phyloP scores from a whole-genome alignment of 2,888 invertebrate species.

The Eristalis pertinax region DNA sequence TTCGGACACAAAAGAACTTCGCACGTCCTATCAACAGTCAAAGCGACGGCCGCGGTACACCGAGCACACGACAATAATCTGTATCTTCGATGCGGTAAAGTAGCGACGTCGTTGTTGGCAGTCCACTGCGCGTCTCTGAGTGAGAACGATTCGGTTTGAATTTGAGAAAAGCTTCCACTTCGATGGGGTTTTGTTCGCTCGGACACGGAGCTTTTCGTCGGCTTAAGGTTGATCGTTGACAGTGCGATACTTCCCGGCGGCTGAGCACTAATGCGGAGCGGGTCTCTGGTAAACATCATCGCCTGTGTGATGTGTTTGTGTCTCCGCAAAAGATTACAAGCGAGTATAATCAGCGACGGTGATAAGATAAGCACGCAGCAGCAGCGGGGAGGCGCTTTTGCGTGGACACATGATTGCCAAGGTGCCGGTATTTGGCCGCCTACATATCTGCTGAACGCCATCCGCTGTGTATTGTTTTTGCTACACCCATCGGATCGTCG shows the following conservation, averaged over 20 bases:
- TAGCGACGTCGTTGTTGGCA: slow-evolving; percentile 11
- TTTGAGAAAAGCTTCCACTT: slow-evolving; percentile 49
- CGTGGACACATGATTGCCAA: slow-evolving; percentile 24
- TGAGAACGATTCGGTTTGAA: slow-evolving; percentile 33
- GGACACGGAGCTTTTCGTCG: slow-evolving; percentile 46
- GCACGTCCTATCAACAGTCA: neutral
- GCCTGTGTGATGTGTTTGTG: slow-evolving; percentile 19
- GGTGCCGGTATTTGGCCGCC: neutral
- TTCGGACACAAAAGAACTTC: slow-evolving; percentile 8
- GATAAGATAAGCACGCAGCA: slow-evolving; percentile 48
- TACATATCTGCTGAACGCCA: neutral
- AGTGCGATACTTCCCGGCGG: slow-evolving; percentile 13
- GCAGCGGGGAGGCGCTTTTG: neutral
- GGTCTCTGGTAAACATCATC: slow-evolving; percentile 31
- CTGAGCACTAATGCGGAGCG: neutral
- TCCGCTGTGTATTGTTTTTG: neutral
- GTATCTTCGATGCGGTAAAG: slow-evolving; percentile 38
- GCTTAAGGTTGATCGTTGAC: slow-evolving; percentile 48
- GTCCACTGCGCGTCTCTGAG: slow-evolving; percentile 29
- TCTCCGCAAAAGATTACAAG: neutral
- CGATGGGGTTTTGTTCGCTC: slow-evolving; percentile 49
- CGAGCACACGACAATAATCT: slow-evolving; percentile 47
- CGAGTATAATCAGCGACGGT: neutral
- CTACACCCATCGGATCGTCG: neutral
- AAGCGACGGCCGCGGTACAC: slow-evolving; percentile 2